Conservation (phyloP, 2,797 vertebrate species). For the Parauchenoglanis punctatus region DNA sequence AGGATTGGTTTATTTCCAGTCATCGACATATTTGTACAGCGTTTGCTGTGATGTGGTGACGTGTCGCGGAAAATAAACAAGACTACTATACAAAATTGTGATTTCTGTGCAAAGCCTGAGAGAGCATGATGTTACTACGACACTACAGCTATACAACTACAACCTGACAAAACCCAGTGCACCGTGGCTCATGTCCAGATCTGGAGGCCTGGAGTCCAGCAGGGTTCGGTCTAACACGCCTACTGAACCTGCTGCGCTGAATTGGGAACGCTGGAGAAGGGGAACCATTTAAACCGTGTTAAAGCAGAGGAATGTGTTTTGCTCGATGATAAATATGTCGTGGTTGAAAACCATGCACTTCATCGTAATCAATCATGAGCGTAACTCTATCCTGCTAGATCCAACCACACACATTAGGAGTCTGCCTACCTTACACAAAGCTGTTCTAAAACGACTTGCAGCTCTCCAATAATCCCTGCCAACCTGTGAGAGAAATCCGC, state of each 20-base stretch:
- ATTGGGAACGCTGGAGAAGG: not conserved
- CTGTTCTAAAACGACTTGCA: not conserved
- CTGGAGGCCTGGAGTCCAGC: slow-evolving; percentile 2
- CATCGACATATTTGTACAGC: not conserved
- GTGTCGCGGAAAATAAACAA: not conserved
- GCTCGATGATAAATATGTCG: not conserved
- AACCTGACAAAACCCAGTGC: not conserved
- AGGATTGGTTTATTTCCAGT: not conserved
- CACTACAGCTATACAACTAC: not conserved
- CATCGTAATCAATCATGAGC: not conserved
- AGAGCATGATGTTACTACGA: too few species aligned
- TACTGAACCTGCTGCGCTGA: not conserved
- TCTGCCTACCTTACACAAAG: not conserved
- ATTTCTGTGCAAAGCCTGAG: not conserved
- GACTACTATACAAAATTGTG: not conserved
- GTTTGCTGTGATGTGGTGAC: not conserved
- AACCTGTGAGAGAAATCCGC: not conserved
- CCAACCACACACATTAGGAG: not conserved
- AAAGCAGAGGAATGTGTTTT: not conserved
- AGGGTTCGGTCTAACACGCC: not conserved
- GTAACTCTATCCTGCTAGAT: not conserved
- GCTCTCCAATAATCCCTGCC: not conserved
- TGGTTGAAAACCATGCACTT: too few species aligned
- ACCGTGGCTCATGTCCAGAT: not conserved
- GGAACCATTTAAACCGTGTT: not conserved